Evolutionary conservation across 2,113 vertebrate species (phyloP), one percentile per base, ranked within the genome.

Genomic region (Puffinus mauretanicus): DNA sequence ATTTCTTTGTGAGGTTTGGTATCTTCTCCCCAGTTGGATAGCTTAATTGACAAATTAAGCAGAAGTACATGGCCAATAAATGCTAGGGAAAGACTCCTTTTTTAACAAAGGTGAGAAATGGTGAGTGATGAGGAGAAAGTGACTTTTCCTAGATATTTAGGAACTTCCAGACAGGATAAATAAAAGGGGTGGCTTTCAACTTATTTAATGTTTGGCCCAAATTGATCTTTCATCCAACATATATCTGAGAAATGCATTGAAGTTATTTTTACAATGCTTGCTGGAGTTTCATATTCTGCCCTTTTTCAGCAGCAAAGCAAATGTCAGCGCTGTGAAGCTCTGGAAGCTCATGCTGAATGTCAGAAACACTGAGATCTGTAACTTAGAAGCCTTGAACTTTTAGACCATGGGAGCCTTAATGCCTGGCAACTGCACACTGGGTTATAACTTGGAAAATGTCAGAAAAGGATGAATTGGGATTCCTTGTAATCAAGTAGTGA

Each of bases 251-350:
- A 79, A 70, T 61, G 61, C 84, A 85, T 69, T 85, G 1, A 65
- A 40, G 60, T 32, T 70, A 64, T 88, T 87, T 92, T 93, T 61
- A n/a, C 60, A 61, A 8, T 32, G 51, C 77, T 67, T n/a, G 44
- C 70, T 47, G 71, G 55, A 46, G 49, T 86, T 72, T 91, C 69
- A 79, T 24, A 24, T 25, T 54, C 88, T 95, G 88, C 82, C 85
- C 75, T 90, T 77, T 94, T 62, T 40, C 61, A 83, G 66, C 66
- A 86, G 70, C 76, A 93, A 93, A 85, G 90, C 91, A 96, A 95
- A 97, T 94, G 86, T 93, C 96, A 97, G 90, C 2, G 6, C 69
- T 85, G 60, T 62, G 93, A 22, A 75, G 69, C 80, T 58, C 69
- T 71, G 89, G 58, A 71, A 86, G 60, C 73, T 90, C 83, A 20